Evolutionary conservation across 2,113 vertebrate genomes (phyloP).

Genomic region (Lagopus leucura): DNA sequence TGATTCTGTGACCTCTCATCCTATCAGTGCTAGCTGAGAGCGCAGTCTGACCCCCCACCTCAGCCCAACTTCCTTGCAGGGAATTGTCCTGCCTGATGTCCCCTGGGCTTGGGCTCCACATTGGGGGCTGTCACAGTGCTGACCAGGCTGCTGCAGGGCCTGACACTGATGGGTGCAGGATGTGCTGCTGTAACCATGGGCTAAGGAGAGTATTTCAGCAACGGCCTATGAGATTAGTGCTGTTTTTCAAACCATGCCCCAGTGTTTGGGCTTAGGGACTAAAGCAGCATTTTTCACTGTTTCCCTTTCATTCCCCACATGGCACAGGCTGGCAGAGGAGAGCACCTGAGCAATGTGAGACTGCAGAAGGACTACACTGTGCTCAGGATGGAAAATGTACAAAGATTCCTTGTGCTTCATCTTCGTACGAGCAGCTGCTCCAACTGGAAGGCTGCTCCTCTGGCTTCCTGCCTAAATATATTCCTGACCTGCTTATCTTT

Average conservation of each 20-base stretch:
- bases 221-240: neutral
- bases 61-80: no score
- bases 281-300: neutral
- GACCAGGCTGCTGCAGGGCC: neutral
- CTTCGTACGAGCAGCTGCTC: neutral
- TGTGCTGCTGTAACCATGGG: neutral
- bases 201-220: neutral
- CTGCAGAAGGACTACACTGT: neutral
- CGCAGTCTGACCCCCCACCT: no score
- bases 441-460: conserved; percentile 12
- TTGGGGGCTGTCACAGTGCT: neutral
- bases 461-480: conserved; percentile 58
- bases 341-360: neutral
- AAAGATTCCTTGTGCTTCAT: neutral
- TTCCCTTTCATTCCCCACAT: neutral
- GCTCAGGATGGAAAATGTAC: neutral
- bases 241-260: neutral
- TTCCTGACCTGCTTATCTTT: conserved; percentile 58
- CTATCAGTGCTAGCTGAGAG: no score
- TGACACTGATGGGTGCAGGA: neutral
- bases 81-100: neutral
- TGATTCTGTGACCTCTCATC: no score
- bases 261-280: neutral
- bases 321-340: neutral
- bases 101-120: neutral